phyloP scores from a whole-genome alignment of 2,797 vertebrate species.

The Gadopsis bispinosus region DNA sequence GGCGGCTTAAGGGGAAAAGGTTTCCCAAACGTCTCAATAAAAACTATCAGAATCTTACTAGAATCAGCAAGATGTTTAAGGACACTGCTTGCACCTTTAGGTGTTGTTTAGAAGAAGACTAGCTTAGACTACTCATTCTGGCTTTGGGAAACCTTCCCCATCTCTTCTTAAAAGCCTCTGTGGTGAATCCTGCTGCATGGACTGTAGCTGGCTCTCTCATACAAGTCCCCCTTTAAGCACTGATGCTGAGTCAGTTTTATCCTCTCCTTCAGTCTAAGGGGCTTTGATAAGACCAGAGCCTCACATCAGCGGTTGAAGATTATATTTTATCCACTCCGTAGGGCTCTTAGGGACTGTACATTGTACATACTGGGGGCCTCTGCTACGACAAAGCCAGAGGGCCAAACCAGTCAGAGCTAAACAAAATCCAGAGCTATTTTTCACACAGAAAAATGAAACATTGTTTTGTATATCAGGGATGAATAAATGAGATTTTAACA shows the following conservation, averaged over 20 bases:
- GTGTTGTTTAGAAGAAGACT: slow-evolving; percentile 1
- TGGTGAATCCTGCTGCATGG: slow-evolving; percentile 57
- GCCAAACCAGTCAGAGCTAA: slow-evolving; percentile 61
- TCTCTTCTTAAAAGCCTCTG: slow-evolving; percentile 41
- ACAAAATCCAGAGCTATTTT: slow-evolving; percentile 78
- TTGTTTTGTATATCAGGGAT: slow-evolving; percentile 81
- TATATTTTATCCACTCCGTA: slow-evolving; percentile 50
- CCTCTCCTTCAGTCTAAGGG: slow-evolving; percentile 42
- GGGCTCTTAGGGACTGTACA: slow-evolving; percentile 41
- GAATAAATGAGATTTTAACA: slow-evolving; percentile 85
- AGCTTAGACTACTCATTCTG: slow-evolving; percentile 5
- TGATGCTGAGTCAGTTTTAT: slow-evolving; percentile 36
- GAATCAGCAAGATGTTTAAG: slow-evolving; percentile 28
- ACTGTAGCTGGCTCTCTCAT: slow-evolving; percentile 38
- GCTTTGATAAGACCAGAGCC: slow-evolving; percentile 49
- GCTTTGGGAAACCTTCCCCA: slow-evolving; percentile 54
- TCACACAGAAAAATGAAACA: slow-evolving; percentile 68
- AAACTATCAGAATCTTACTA: slow-evolving; percentile 1
- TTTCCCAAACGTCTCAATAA: slow-evolving; percentile 45
- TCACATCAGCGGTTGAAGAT: slow-evolving; percentile 44
- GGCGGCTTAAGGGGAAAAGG: slow-evolving; percentile 15
- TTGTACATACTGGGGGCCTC: slow-evolving; percentile 47
- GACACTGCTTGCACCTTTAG: slow-evolving; percentile 24
- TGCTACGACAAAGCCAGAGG: slow-evolving; percentile 30
- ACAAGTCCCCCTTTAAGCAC: slow-evolving; percentile 10